Evolutionary conservation across 35 echinoderm and acorn worm genomes (phyloP), one percentile per base, ranked within the genome.

Genomic region (Lytechinus variegatus): DNA sequence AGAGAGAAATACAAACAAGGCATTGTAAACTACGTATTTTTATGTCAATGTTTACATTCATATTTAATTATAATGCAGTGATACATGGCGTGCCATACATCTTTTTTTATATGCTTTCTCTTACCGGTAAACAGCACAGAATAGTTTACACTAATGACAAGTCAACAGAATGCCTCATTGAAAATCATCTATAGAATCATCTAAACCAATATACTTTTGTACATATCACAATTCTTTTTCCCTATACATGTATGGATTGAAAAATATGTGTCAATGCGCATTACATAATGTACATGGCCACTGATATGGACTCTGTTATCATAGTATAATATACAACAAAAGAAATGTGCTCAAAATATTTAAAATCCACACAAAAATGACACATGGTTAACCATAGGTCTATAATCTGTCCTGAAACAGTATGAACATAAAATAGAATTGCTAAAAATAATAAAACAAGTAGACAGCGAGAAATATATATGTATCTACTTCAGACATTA

Each of bases 11-110:
- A 79, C 19, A 79, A 79, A 24, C 19, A 6, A 79, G 14, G 24
- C 21, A 24, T n/a, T 7, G 66, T 24, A 79, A 58, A 58, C 19
- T 6, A 0, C 4, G n/a, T 79, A 24, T 21, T 79, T 71, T 79
- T 79, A 79, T 79, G n/a, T 79, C 66, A 79, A 79, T 79, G 66
- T 79, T 24, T 24, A 79, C 66, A 79, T 79, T 79, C n/a, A 79
- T 79, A 79, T 79, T 79, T 44, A 44, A 44, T 44, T 79, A n/a
- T 79, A 24, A 79, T 79, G 66, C 66, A 79, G 66, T 79, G 66
- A 79, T n/a, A 79, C 66, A 79, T 24, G 21, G 6, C n/a, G 66
- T 79, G 66, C 66, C n/a, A 79, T 79, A 79, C 66, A 79, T 79
- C 66, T 19, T 79, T 79, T 8, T 79, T 79, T 24, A 79, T 79